Conservation (phyloP, 1,140 invertebrate genomes). For the Microplitis demolitor region DNA sequence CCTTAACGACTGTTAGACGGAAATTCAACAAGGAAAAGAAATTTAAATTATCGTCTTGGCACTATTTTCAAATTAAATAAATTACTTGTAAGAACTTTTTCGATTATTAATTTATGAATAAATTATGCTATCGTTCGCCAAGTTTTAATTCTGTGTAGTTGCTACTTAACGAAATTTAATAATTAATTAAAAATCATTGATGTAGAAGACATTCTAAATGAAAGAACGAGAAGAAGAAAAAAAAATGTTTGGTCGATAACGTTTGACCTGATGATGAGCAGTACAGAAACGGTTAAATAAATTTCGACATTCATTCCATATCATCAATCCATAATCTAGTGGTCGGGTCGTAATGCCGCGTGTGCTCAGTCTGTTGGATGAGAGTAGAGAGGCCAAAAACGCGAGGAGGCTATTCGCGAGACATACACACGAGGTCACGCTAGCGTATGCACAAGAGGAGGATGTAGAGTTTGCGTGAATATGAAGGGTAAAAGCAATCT, state of each 20-base stretch:
- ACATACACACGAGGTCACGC: conserved; percentile 9
- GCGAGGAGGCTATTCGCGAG: neutral
- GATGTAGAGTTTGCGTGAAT: conserved; percentile 30
- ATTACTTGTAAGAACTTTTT: no score
- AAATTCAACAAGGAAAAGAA: no score
- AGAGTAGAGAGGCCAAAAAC: conserved; percentile 7
- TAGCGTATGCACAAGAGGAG: conserved; percentile 5
- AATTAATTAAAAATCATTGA: neutral
- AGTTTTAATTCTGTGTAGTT: no score
- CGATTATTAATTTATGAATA: no score
- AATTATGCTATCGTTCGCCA: no score
- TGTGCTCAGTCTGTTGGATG: no score
- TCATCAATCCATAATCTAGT: conserved; percentile 21
- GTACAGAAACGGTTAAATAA: neutral
- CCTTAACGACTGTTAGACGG: neutral
- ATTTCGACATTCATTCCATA: conserved; percentile 13
- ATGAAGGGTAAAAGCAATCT: conserved; percentile 34
- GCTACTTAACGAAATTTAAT: neutral
- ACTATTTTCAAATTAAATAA: no score
- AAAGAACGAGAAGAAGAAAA: neutral
- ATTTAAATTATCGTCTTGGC: no score
- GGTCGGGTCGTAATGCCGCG: no score
- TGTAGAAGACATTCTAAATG: neutral
- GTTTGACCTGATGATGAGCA: neutral
- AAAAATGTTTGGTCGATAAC: conserved; percentile 3